Base-by-base conservation (phyloP, 2,888 invertebrate species). In the Leptarthrus brevirostris region DNA sequence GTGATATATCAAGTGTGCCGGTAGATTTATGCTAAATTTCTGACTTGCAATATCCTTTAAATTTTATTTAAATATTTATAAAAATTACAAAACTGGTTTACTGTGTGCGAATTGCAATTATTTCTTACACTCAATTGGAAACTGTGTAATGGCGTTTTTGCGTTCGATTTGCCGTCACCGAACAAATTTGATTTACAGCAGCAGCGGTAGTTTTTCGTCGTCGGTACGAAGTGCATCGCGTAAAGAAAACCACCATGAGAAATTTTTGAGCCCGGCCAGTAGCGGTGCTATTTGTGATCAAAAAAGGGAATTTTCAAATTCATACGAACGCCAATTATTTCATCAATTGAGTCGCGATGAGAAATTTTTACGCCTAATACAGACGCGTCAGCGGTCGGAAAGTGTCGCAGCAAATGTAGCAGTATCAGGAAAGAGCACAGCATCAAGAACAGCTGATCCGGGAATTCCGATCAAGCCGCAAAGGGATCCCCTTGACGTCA, bases 401-500 rank as follows among this genome's bases (percentile, higher is more conserved):
- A 34, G 22, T 26, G 49, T 26, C 18, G 40, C 36, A 30, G 54
- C 34, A 2, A 64, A 36, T 22, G 52, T 69, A 47, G 22, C 72
- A n/a, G 56, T 56, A 56, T 16, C 49, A 47, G 1, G 36, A n/a
- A 10, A 16, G 4, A 3, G 16, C 8, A 6, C 58, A 47, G 18
- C 71, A 34, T 26, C 72, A 52, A 70, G 8, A 26, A 16, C 24
- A 44, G 12, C 54, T 18, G 74, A 54, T 54, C 79, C 81, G 10
- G 77, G 79, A 54, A 78, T 75, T n/a, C 78, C 80, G 3, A 77
- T 79, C 5, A 76, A 78, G 34, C 81, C 83, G 6, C 82, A 81
- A 75, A 81, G 83, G 10, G 94, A 94, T 85, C 91, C 92, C 2
- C 87, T 96, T 79, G 96, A 96, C 86, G 89, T 93, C 77, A 88